phyloP scores from a whole-genome alignment of 2,113 vertebrate genomes.

The Drymodes brunneopygia region DNA sequence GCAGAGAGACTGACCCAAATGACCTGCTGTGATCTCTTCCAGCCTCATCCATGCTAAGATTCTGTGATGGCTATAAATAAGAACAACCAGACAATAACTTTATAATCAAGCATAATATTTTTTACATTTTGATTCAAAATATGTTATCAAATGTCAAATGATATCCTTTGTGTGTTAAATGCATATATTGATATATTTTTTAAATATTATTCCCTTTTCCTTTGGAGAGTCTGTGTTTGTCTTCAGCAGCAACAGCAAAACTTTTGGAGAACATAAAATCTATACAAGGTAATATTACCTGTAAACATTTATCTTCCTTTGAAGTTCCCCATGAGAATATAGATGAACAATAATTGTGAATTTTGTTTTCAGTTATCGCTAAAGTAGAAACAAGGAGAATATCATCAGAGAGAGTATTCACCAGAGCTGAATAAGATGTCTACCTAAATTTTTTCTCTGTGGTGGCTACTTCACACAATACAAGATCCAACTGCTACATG shows the following conservation, averaged over 20 bases:
- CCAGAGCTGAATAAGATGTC: background rate
- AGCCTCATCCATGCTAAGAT: background rate
- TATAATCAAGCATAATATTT: background rate
- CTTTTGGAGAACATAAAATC: background rate
- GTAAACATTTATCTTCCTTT: background rate
- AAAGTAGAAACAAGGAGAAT: background rate
- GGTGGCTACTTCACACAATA: background rate
- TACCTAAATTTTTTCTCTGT: background rate
- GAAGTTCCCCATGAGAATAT: background rate
- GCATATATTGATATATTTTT: background rate
- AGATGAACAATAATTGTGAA: background rate
- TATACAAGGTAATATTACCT: background rate
- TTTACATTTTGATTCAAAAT: background rate
- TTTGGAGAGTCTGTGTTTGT: background rate
- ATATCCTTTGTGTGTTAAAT: background rate
- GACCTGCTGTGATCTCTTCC: background rate
- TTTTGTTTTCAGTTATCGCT: background rate
- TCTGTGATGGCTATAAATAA: background rate
- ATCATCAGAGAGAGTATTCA: background rate
- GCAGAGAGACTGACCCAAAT: background rate
- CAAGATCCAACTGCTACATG: fast-evolving
- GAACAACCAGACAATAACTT: background rate
- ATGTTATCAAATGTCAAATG: background rate
- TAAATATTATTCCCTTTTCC: background rate
- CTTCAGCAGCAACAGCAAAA: background rate